Conservation (phyloP, 92 coral and sea anemone species). For the Phenganax marumi region DNA sequence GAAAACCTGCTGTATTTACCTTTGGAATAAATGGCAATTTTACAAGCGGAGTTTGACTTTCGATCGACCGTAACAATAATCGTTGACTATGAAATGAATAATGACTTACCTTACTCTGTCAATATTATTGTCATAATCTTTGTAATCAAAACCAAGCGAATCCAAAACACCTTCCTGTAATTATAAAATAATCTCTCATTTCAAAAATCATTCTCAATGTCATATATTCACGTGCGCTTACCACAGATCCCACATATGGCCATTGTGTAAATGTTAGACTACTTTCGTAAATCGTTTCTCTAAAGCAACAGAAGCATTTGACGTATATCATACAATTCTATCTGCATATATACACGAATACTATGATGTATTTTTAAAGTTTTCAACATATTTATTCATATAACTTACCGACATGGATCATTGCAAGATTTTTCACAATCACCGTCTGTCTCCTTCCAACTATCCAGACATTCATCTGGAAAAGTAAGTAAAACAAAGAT, state of each 20-base stretch:
- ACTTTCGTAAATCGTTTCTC: slow-evolving; percentile 37
- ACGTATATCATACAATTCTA: background rate
- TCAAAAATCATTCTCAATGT: background rate
- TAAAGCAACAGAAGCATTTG: background rate
- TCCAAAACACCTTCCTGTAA: slow-evolving; percentile 15
- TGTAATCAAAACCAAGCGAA: slow-evolving; percentile 30
- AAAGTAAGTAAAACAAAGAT: background rate
- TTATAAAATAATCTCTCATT: background rate
- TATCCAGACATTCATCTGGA: slow-evolving; percentile 27
- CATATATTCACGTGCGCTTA: background rate
- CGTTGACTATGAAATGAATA: too few relatives aligned
- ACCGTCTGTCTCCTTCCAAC: background rate
- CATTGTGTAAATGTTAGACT: slow-evolving; percentile 35
- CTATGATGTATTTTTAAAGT: too few relatives aligned
- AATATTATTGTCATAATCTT: slow-evolving; percentile 11
- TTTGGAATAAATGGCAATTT: too few relatives aligned
- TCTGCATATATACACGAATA: background rate
- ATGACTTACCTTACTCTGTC: slow-evolving; percentile 9
- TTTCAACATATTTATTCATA: background rate
- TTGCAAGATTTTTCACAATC: slow-evolving; percentile 12
- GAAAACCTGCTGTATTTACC: too few relatives aligned
- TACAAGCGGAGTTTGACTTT: too few relatives aligned
- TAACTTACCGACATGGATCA: slow-evolving; percentile 33
- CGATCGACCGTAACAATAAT: too few relatives aligned
- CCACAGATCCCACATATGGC: slow-evolving; percentile 36